phyloP scores from a whole-genome alignment of 2,888 invertebrate genomes.

The Bombyx huttoni region DNA sequence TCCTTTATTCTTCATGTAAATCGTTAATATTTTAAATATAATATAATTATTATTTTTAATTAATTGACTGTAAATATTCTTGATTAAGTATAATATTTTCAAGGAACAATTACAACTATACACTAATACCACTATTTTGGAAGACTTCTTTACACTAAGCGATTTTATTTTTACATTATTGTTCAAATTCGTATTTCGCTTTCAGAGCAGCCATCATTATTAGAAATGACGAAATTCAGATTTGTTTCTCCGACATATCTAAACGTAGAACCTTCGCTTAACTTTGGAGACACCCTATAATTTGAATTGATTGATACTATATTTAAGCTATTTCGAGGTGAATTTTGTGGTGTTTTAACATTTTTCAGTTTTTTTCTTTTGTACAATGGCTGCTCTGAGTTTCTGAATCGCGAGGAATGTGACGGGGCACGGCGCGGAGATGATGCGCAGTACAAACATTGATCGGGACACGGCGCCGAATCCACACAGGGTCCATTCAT shows the following conservation, averaged over 20 bases:
- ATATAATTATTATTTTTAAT: conserved; percentile 4
- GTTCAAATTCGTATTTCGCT: conserved; percentile 16
- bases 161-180: conserved; percentile 32
- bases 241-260: conserved; percentile 8
- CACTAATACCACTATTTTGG: conserved; percentile 32
- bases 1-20: conserved; percentile 12
- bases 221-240: conserved; percentile 10
- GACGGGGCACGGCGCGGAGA: conserved; percentile 30
- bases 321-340: conserved; percentile 13
- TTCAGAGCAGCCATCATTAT: conserved; percentile 48
- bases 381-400: conserved; percentile 40
- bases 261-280: conserved; percentile 4
- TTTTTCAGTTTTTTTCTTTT: conserved; percentile 38
- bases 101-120: background rate
- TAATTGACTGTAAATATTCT: background rate
- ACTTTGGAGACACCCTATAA: conserved; percentile 12
- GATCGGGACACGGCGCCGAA: conserved; percentile 19
- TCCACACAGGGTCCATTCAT: conserved; percentile 12
- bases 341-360: conserved; percentile 27
- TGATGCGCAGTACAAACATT: conserved; percentile 51
- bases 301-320: conserved; percentile 6
- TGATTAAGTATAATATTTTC: background rate
- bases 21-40: conserved; percentile 10
- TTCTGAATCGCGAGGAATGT: conserved; percentile 19
- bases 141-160: conserved; percentile 63